Base-by-base conservation (phyloP, 2,797 vertebrate species). In the Ctenosaura bakeri region DNA sequence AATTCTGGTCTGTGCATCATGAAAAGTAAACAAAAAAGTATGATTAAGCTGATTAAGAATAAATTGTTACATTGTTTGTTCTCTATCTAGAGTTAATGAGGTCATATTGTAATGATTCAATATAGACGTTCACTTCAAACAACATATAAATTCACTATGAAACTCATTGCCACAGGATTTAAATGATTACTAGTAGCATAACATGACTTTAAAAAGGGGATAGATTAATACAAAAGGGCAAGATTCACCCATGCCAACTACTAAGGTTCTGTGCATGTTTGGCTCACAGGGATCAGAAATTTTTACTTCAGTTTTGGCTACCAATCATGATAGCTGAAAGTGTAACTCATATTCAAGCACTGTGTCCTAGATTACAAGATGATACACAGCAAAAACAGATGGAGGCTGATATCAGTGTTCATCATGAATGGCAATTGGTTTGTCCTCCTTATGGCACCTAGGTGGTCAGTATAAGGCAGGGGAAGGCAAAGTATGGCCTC, bases 41-140 rank as follows among this genome's bases (percentile, higher is more conserved):
- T 64, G 81, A 74, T 76, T 38, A 76, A 50, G 35, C 52, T 83
- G 50, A 62, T 88, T 56, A 83, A 74, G 66, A 88, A 73, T 13
- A 88, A 82, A 74, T 42, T 16, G 66, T 73, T 59, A 24, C 16
- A 42, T 32, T 83, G 38, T 74, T 73, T 74, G 24, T 59, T 73
- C 52, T 46, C 35, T 26, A 59, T 87, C 52, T 74, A 38, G 32
- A 52, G 6, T 20, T 20, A 87, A 87, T 74, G 69, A 88, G 35
- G 35, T 73, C 35, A 42, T n/a, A 46, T 87, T 66, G 59, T 24
- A 66, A 42, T 79, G 77, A 88, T 22, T 69, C 18, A 13, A 74
- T 74, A 74, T 8, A 88, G 87, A 46, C 5, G 20, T 83, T 64
- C 50, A 38, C 50, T 64, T 78, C 74, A 64, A 18, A 42, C 66